Percentiles rank a stretch among this genome's conserved stretches.
Evolutionary conservation across 2,113 vertebrate genomes (phyloP).

Genomic region (Solenodon paradoxus): DNA sequence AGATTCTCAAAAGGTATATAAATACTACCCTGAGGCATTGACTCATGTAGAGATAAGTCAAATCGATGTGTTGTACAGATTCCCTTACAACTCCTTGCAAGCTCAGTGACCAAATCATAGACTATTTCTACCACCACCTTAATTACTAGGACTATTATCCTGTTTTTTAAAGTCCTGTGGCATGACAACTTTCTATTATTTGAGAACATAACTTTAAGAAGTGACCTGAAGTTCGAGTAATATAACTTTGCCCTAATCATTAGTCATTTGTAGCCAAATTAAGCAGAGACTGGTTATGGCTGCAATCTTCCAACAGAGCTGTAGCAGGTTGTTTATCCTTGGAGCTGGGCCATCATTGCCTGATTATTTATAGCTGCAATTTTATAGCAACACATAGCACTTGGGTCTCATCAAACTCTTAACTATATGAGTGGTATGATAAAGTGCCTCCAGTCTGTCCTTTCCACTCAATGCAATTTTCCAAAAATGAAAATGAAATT

Average conservation of each 20-base stretch:
- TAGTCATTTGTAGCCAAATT: constrained; percentile 14
- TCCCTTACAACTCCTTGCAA: not conserved
- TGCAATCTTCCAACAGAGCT: not conserved
- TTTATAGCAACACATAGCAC: constrained; percentile 8
- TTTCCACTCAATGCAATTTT: not conserved
- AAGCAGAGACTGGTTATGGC: constrained; percentile 12
- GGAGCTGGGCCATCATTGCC: not conserved
- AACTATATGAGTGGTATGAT: not conserved
- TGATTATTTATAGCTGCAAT: constrained; percentile 3
- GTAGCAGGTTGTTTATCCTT: constrained; percentile 13
- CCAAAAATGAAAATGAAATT: not conserved
- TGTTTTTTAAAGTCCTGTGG: not conserved
- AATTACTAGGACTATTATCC: not conserved
- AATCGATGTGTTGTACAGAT: not conserved
- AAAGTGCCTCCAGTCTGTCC: not conserved
- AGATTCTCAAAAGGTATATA: not conserved
- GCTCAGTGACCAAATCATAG: not conserved
- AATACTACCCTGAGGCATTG: not conserved
- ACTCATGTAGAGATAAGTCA: not conserved
- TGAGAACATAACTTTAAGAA: not conserved
- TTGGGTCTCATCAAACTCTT: not conserved
- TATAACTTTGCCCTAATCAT: constrained; percentile 7
- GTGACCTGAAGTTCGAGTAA: not conserved
- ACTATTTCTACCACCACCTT: not conserved
- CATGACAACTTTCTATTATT: not conserved